Evolutionary conservation across 2,888 invertebrate species (phyloP), one percentile per base, ranked within the genome.

Genomic region (Ichneumon xanthorius): DNA sequence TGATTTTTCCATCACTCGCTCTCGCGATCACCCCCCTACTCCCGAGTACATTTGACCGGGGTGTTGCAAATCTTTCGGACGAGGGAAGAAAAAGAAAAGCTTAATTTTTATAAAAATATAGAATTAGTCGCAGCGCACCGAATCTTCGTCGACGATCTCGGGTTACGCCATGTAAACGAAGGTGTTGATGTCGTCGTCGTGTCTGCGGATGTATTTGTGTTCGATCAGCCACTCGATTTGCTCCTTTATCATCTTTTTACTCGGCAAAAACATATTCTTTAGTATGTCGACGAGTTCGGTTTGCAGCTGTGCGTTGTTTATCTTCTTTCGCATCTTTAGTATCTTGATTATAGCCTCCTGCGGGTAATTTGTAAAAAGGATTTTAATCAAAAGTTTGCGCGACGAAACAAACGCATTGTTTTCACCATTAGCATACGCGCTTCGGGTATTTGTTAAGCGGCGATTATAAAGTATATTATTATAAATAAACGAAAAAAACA

Each of bases 141-240:
- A 84, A 88, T 82, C 83, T 85, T 87, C 86, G 87, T 88, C 75
- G 86, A 86, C 89, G 88, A 89, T 89, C 85, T 88, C 84, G 87
- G 85, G 91, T 95, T 95, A 99, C 95, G 99, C 98, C 97, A 99
- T 98, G 95, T 99, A 99, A 94, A 99, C 98, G 95, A 99, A 99
- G 91, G 98, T 97, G 94, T 99, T 99, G 93, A 99, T 99, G 94
- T 99, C 99, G 90, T 99, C 98, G 91, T 99, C 99, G 93, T 99
- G 99, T 89, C 99, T 96, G 86, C 96, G 96, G 97, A 99, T 99
- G 94, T 99, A 99, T 94, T 99, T 99, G 94, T 99, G 98, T 95
- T 99, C 99, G 88, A 99, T 99, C 65, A 99, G 96, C 99, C 99
- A 99, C 94, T 99, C 99, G 76, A 99, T 96, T 95, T 99, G 99